These are phyloP conservation scores for Mactra quadrangularis DNA, from an alignment of 1,140 invertebrate species.

Conservation along the genomic window DNA sequence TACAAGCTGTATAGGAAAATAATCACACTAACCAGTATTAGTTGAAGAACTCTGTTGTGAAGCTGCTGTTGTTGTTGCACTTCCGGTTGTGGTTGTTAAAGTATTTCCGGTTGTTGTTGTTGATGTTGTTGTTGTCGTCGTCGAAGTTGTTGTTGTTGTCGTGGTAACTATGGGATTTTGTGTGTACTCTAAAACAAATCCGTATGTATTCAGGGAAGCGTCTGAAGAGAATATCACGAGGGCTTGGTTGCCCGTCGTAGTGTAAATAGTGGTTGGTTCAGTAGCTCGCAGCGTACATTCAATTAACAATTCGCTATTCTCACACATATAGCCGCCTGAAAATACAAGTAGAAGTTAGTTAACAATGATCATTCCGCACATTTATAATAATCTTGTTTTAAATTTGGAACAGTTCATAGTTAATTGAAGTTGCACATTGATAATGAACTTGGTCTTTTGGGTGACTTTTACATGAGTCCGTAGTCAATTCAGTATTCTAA, in stretches of 20 bases:
- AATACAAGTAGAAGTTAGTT: not conserved
- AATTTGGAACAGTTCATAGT: too few relatives aligned
- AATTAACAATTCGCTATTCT: slow-evolving; percentile 3
- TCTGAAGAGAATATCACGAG: slow-evolving; percentile 25
- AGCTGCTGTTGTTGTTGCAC: not conserved
- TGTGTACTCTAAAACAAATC: slow-evolving; percentile 26
- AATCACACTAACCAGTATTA: too few relatives aligned
- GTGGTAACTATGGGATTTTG: slow-evolving; percentile 14
- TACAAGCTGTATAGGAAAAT: too few relatives aligned
- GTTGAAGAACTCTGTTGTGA: too few relatives aligned
- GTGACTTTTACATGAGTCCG: too few relatives aligned
- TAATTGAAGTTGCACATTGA: too few relatives aligned
- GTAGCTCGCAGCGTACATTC: slow-evolving; percentile 9
- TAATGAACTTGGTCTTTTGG: too few relatives aligned
- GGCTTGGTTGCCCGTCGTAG: not conserved
- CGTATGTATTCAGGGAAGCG: slow-evolving; percentile 28
- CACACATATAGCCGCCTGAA: slow-evolving; percentile 31
- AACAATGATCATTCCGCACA: too few relatives aligned
- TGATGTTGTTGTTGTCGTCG: not conserved
- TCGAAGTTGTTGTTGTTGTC: not conserved
- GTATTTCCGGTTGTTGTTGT: not conserved
- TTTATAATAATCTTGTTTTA: too few relatives aligned
- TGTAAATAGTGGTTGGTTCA: slow-evolving; percentile 2
- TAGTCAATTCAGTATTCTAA: too few relatives aligned
- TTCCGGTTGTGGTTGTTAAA: not conserved